These are phyloP conservation scores for Nemapogon koenigi DNA, from an alignment of 2,888 invertebrate species.

Conservation along the genomic window DNA sequence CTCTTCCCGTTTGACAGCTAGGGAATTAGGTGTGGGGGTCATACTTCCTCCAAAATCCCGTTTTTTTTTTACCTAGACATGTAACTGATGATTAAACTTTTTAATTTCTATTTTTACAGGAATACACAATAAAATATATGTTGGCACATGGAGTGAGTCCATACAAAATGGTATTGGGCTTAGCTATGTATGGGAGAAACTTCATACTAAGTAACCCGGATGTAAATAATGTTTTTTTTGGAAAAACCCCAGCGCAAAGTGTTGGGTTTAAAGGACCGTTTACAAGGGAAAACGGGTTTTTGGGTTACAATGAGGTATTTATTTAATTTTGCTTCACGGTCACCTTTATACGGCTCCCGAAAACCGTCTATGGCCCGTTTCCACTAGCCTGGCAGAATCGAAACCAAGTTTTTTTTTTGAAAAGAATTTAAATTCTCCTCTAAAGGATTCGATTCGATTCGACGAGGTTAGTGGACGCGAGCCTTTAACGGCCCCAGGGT, in stretches of 20 bases:
- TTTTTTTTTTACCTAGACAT: background rate
- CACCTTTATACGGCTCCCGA: no score
- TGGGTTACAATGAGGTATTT: conserved; percentile 86
- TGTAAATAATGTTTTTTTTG: conserved; percentile 51
- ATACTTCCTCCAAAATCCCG: background rate
- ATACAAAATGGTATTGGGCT: conserved; percentile 79
- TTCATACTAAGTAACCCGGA: conserved; percentile 63
- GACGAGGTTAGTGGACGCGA: no score
- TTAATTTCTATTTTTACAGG: conserved; percentile 45
- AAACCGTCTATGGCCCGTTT: no score
- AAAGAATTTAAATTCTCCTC: no score
- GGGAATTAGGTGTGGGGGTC: background rate
- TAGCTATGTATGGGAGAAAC: conserved; percentile 85
- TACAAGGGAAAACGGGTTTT: conserved; percentile 80
- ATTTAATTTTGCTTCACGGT: conserved; percentile 3
- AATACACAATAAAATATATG: conserved; percentile 78
- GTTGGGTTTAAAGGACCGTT: conserved; percentile 79
- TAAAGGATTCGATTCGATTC: no score
- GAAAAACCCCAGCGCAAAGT: conserved; percentile 53
- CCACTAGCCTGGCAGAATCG: no score
- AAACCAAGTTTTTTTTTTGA: no score
- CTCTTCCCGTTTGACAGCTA: background rate
- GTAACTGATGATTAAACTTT: background rate
- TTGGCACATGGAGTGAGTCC: conserved; percentile 75
- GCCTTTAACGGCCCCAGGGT: no score